phyloP scores from a whole-genome alignment of 2,888 invertebrate genomes.

The Merodon equestris region DNA sequence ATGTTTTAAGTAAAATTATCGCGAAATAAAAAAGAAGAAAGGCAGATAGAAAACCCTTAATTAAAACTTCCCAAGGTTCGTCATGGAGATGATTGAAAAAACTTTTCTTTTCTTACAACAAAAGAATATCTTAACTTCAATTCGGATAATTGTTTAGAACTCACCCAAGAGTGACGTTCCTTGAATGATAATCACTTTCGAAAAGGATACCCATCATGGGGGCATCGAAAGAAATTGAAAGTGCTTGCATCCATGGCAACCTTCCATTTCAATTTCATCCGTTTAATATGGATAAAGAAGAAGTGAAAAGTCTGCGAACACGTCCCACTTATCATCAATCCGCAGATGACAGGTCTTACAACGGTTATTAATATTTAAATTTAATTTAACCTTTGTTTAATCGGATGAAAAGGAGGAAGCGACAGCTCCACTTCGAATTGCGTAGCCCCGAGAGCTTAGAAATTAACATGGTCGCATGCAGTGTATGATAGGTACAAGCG shows the following conservation, averaged over 20 bases:
- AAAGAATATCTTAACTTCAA: background rate
- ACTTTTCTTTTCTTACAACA: constrained; percentile 14
- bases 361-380: constrained; percentile 7
- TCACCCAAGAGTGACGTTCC: constrained; percentile 8
- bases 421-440: too few species aligned
- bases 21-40: too few species aligned
- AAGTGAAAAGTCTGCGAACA: constrained; percentile 6
- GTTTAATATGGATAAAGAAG: background rate
- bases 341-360: constrained; percentile 21
- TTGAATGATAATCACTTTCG: constrained; percentile 37
- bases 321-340: background rate
- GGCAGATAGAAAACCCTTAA: constrained; percentile 25
- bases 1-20: too few species aligned
- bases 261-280: too few species aligned
- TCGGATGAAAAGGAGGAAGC: background rate
- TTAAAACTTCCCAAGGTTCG: constrained; percentile 15
- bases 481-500: too few species aligned
- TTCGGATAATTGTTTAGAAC: constrained; percentile 4
- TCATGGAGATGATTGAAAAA: constrained; percentile 24
- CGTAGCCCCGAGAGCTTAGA: too few species aligned
- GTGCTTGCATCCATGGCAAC: background rate
- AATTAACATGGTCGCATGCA: constrained; percentile 12
- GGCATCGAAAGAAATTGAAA: constrained; percentile 8
- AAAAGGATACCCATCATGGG: constrained; percentile 22
- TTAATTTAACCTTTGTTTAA: constrained; percentile 29